Percentiles rank a stretch among this genome's conserved stretches.
Evolutionary conservation across 2,113 vertebrate species (phyloP).

Genomic region (Semnornis frantzii): DNA sequence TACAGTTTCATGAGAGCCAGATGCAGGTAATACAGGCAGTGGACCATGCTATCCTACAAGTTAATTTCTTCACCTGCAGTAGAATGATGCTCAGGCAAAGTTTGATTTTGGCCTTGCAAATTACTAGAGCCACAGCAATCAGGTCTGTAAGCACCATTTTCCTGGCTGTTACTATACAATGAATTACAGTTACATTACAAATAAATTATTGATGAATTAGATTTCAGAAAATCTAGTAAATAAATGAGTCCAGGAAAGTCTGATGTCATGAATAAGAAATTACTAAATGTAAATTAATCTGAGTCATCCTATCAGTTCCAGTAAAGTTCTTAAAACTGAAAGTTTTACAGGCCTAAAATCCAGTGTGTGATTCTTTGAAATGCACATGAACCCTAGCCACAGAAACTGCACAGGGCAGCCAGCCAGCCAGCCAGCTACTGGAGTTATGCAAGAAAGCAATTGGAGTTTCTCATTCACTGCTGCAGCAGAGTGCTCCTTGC

Average conservation of each 20-base stretch:
- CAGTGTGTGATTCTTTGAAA: neutral
- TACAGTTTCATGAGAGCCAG: neutral
- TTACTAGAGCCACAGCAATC: neutral
- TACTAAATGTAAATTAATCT: neutral
- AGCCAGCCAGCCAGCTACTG: neutral
- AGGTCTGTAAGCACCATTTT: neutral
- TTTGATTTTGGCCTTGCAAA: neutral
- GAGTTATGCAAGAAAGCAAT: slow-evolving; percentile 33
- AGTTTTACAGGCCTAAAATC: neutral
- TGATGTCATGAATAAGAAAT: neutral
- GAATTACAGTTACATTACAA: neutral
- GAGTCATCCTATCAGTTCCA: neutral
- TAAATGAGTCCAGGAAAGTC: neutral
- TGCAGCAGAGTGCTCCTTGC: slow-evolving; percentile 5
- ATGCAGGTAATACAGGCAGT: neutral
- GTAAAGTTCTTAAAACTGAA: neutral
- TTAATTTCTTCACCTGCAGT: neutral
- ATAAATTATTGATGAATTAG: neutral
- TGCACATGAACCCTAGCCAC: neutral
- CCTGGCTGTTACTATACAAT: neutral
- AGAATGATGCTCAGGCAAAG: neutral
- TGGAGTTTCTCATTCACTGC: slow-evolving; percentile 43
- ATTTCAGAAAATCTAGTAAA: neutral
- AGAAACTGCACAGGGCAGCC: neutral
- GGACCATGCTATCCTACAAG: neutral